Conservation (phyloP, 2,888 invertebrate genomes). For the Oxytorus armatus region DNA sequence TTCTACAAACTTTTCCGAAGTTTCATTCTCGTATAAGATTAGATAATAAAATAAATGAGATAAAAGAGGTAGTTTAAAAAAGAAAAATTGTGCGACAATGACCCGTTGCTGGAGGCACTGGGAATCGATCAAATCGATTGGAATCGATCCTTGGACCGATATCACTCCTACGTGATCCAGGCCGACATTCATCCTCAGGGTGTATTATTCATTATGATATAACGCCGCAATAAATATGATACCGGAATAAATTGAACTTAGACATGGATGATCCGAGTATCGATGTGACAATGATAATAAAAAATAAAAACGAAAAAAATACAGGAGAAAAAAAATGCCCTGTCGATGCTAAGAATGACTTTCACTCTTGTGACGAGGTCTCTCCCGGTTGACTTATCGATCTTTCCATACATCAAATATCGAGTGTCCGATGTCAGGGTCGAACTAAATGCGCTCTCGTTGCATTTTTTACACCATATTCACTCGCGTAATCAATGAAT, state of each 20-base stretch:
- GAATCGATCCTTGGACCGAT: slow-evolving; percentile 69
- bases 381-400: slow-evolving; percentile 15
- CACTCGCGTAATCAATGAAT: background rate
- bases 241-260: slow-evolving; percentile 7
- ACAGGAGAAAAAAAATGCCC: slow-evolving; percentile 34
- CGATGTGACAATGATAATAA: slow-evolving; percentile 34
- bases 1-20: background rate
- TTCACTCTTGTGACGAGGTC: slow-evolving; percentile 53
- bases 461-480: slow-evolving; percentile 1
- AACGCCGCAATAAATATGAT: slow-evolving; percentile 1
- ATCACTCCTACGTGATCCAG: slow-evolving; percentile 66
- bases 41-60: background rate
- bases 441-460: slow-evolving; percentile 26
- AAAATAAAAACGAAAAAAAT: slow-evolving; percentile 18
- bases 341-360: slow-evolving; percentile 65
- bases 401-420: slow-evolving; percentile 9
- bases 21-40: background rate
- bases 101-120: slow-evolving; percentile 70
- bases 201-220: slow-evolving; percentile 21
- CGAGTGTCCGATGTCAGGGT: slow-evolving; percentile 46
- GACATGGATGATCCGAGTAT: slow-evolving; percentile 34
- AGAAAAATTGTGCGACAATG: slow-evolving; percentile 67
- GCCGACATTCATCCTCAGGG: slow-evolving; percentile 50
- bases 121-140: slow-evolving; percentile 59
- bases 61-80: slow-evolving; percentile 6